These are phyloP conservation scores for Pogonophryne albipinna DNA, from an alignment of 2,797 vertebrate species.

Conservation along the genomic window DNA sequence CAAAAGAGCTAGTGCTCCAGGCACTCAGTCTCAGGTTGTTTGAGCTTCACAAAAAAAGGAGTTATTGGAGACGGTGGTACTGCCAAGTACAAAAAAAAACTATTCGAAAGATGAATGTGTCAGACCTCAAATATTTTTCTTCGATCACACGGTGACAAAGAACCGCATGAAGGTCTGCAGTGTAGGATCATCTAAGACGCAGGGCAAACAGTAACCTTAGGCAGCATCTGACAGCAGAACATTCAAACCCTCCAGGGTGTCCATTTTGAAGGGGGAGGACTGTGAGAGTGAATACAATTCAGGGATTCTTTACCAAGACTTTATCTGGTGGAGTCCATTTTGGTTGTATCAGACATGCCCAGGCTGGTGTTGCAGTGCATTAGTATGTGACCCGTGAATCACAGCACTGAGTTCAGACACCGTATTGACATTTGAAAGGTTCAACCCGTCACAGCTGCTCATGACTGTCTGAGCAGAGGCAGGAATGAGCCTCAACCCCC, in stretches of 20 bases:
- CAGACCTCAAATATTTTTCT: constrained; percentile 55
- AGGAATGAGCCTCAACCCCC: neutral
- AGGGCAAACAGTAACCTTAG: constrained; percentile 68
- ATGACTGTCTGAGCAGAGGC: constrained; percentile 10
- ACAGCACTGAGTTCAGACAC: constrained; percentile 37
- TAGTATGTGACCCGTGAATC: constrained; percentile 62
- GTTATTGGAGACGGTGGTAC: constrained; percentile 50
- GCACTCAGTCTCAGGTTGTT: constrained; percentile 68
- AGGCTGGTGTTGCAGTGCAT: constrained; percentile 48
- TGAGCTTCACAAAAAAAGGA: constrained; percentile 52
- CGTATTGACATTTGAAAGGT: constrained; percentile 64
- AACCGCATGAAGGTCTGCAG: constrained; percentile 47
- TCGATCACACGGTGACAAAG: constrained; percentile 67
- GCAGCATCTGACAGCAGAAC: constrained; percentile 66
- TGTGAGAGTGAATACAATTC: constrained; percentile 71
- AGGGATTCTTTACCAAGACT: constrained; percentile 49
- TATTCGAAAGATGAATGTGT: constrained; percentile 33
- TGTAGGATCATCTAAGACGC: constrained; percentile 63
- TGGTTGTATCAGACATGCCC: constrained; percentile 37
- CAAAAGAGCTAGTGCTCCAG: constrained; percentile 69
- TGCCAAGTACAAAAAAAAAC: constrained; percentile 28
- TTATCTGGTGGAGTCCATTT: constrained; percentile 38
- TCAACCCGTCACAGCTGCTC: constrained; percentile 37
- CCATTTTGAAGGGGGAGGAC: constrained; percentile 54
- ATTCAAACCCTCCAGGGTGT: constrained; percentile 61